phyloP scores from a whole-genome alignment of 2,113 vertebrate species.

The Epinephelus moara region DNA sequence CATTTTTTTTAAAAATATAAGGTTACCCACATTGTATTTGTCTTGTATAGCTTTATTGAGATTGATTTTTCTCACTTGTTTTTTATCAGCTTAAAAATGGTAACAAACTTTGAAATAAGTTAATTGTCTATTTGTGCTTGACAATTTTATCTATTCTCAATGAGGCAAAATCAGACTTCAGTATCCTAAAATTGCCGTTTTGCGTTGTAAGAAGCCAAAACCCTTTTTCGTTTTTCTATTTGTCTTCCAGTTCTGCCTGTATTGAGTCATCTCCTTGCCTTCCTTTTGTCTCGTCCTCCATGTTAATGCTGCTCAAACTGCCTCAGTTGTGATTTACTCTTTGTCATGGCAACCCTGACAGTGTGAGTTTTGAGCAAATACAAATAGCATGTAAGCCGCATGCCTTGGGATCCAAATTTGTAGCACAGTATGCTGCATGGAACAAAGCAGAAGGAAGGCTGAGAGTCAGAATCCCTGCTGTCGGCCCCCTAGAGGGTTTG shows the following conservation, averaged over 20 bases:
- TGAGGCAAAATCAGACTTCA: background rate
- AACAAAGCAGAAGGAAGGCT: slow-evolving; percentile 30
- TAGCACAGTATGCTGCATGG: slow-evolving; percentile 29
- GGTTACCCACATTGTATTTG: background rate
- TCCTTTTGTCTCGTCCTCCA: slow-evolving; percentile 6
- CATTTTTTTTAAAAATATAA: background rate
- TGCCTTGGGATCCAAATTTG: slow-evolving; percentile 44
- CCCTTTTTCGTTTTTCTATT: no score
- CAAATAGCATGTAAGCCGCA: slow-evolving; percentile 62
- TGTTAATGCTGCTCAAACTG: slow-evolving; percentile 3
- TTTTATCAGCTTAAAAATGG: background rate
- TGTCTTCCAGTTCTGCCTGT: background rate
- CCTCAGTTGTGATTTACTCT: slow-evolving; percentile 24
- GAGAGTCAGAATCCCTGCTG: slow-evolving; percentile 27
- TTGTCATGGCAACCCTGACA: slow-evolving; percentile 46
- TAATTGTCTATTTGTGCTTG: background rate
- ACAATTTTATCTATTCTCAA: background rate
- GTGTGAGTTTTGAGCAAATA: slow-evolving; percentile 33
- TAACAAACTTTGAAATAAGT: background rate
- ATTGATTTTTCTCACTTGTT: background rate
- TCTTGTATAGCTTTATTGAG: background rate
- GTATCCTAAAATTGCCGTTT: background rate
- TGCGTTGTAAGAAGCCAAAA: background rate
- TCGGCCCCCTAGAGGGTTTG: background rate
- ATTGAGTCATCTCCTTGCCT: background rate